Percentiles rank a stretch among this genome's conserved stretches.
Evolutionary conservation across 2,888 invertebrate genomes (phyloP).

Genomic region (Eulithis prunata): DNA sequence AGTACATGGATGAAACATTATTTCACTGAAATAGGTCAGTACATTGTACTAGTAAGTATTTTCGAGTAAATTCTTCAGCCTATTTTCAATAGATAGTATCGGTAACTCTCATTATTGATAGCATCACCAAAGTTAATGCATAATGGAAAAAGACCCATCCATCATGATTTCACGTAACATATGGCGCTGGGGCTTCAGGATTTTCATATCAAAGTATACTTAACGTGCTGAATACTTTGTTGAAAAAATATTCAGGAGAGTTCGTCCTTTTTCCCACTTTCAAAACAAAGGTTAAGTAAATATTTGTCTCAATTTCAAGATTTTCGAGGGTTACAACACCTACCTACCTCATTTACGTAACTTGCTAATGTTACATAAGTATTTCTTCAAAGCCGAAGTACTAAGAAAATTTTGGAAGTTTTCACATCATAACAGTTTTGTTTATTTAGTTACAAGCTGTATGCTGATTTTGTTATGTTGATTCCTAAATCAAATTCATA

Average conservation of each 20-base stretch:
- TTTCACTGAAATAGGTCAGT: too few relatives aligned
- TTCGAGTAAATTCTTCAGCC: conserved; percentile 14
- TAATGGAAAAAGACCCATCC: conserved; percentile 36
- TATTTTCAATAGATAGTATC: conserved; percentile 31
- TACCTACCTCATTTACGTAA: neutral
- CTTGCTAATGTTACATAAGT: neutral
- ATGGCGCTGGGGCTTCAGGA: conserved; percentile 29
- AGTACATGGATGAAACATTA: too few relatives aligned
- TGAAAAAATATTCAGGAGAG: conserved; percentile 16
- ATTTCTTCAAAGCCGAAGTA: neutral
- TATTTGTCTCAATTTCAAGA: conserved; percentile 16
- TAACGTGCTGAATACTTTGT: conserved; percentile 28
- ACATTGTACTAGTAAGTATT: too few relatives aligned
- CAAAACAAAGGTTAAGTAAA: neutral
- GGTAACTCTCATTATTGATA: conserved; percentile 28
- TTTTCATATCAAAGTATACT: conserved; percentile 36
- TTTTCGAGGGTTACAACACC: neutral
- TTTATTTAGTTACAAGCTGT: neutral
- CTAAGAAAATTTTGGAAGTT: neutral
- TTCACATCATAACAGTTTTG: neutral
- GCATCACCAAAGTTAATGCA: conserved; percentile 33
- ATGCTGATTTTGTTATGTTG: too few relatives aligned
- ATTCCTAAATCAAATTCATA: too few relatives aligned
- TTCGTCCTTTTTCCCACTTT: neutral
- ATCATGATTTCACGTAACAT: conserved; percentile 40